Base-by-base conservation (phyloP, 1,140 invertebrate species). In the Cydia fagiglandana region DNA sequence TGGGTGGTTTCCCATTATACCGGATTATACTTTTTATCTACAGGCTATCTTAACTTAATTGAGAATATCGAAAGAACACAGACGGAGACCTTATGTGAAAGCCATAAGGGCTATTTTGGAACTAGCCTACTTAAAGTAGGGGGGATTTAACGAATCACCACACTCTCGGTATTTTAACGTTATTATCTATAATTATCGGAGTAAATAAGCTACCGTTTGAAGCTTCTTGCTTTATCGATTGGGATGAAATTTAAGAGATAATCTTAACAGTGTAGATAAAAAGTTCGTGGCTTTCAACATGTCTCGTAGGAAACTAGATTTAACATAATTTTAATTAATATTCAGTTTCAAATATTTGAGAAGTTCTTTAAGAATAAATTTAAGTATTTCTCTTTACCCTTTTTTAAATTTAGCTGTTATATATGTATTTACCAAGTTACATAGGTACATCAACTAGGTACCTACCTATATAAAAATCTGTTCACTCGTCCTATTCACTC, bases 1-100 rank as follows among this genome's bases (percentile, higher is more conserved):
- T 80, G 79, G 79, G 80, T 82, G 80, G 80, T 64, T 76, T 78
- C 34, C 74, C 73, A 78, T 81, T 81, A 81, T 66, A 64, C 50
- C 41, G 77, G 78, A 80, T 81, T 80, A 81, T 76, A 78, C 56
- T 76, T 73, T 79, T 81, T 78, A 77, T 78, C 70, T 61, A 78
- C 74, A 66, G 68, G 41, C 64, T 80, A 77, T 81, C 77, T 77
- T 24, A 47, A 81, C 68, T 81, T 79, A 79, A 78, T 81, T 79
- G 76, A 79, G 56, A 61, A 61, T 61, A 61, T 61, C 56, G 56
- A 24, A 61, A 24, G 17, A 61, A 61, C 20, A 61, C 56, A 61
- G 20, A 12, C n/a, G 5, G 45, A 15, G n/a, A 75, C 75, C 64
- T 64, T 73, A 76, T 66, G 78, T 77, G 73, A 70, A 61, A 61